Base-by-base conservation (phyloP, 1,140 invertebrate species). In the Hycleus cichorii region DNA sequence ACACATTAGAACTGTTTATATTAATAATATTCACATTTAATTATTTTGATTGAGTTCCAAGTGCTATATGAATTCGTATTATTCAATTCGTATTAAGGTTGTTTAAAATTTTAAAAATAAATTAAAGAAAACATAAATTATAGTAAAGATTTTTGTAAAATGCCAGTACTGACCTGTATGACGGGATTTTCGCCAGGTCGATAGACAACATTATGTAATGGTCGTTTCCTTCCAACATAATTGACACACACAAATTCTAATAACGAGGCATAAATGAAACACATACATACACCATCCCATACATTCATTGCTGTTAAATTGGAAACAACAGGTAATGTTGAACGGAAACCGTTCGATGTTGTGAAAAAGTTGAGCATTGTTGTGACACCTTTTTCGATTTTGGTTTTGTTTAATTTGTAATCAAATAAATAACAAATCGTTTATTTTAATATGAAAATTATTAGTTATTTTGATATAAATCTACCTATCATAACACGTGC, bases 331-430 rank as follows among this genome's bases (percentile, higher is more conserved):
- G 93, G 93, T 70, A 95, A 79, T 45, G 91, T 94, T 64, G 87
- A 89, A 68, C 89, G 85, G 75, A 91, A 92, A 70, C 88, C 88
- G 71, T 90, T 92, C 55, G 89, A 92, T 69, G 92, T 95, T 64
- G 93, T 95, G 86, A 95, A 95, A 83, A 95, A 95, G 81, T 95
- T 95, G 84, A 95, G 85, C 93, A 95, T 95, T 75, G 93, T 95
- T 65, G 93, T 95, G 71, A 95, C 92, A 75, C 90, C 89, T 91
- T 75, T 18, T 18, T 12, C 45, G 72, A 77, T 60, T 32, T 40
- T 12, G 10, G 18, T 18, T 18, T 18, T 18, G 18, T 18, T 18
- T 18, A 18, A 18, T 18, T 18, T 18, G 18, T 2, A 18, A 18
- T 18, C 18, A 18, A 18, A 18, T 18, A 18, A 18, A 18, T 18